phyloP scores from a whole-genome alignment of 2,888 invertebrate species.

The Beris morrisii region DNA sequence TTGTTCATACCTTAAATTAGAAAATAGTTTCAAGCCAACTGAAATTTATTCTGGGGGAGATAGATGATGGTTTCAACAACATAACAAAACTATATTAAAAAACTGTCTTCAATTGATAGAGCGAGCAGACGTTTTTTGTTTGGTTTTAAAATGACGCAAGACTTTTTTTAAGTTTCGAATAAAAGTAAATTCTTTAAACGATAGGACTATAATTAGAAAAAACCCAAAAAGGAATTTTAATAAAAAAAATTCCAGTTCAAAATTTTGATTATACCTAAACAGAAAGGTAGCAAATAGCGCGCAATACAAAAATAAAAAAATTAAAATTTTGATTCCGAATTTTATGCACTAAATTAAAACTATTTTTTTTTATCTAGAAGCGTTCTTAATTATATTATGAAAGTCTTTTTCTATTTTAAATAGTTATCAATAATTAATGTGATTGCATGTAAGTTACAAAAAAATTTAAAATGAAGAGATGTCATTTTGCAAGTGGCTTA shows the following conservation, averaged over 20 bases:
- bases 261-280: conserved; percentile 24
- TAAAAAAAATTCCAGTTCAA: neutral
- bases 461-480: too few relatives aligned
- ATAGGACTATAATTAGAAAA: neutral
- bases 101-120: conserved; percentile 28
- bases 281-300: conserved; percentile 29
- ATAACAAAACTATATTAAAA: neutral
- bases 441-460: too few relatives aligned
- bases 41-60: conserved; percentile 17
- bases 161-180: too few relatives aligned
- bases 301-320: conserved; percentile 15
- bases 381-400: too few relatives aligned
- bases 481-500: too few relatives aligned
- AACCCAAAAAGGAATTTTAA: too few relatives aligned
- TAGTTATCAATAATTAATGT: too few relatives aligned
- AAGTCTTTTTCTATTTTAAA: too few relatives aligned
- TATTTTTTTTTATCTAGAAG: neutral
- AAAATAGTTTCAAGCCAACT: conserved; percentile 20
- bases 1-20: conserved; percentile 30
- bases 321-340: conserved; percentile 10
- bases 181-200: neutral
- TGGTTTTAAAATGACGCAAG: too few relatives aligned
- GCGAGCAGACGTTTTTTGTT: neutral
- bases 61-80: neutral
- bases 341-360: conserved; percentile 14